Percentiles rank a stretch among this genome's conserved stretches.
phyloP scores from a whole-genome alignment of 2,113 vertebrate species.

The Epinephelus moara region DNA sequence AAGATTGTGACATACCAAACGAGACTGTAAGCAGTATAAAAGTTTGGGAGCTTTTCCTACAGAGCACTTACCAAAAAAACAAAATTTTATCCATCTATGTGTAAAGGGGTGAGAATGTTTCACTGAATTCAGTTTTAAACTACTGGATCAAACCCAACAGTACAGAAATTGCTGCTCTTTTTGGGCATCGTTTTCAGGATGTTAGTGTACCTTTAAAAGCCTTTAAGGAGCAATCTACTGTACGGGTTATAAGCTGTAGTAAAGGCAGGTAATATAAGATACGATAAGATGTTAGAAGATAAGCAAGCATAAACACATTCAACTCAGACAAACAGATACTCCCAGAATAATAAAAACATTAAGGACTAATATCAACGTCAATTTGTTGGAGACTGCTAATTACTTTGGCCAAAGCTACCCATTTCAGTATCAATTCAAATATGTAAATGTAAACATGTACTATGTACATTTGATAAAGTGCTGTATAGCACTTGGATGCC shows the following conservation, averaged over 20 bases:
- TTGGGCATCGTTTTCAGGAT: background rate
- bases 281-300: constrained; percentile 22
- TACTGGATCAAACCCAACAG: background rate
- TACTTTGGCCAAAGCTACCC: background rate
- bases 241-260: constrained; percentile 1
- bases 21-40: background rate
- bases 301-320: constrained; percentile 4
- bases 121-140: background rate
- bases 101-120: background rate
- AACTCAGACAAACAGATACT: constrained; percentile 13
- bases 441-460: background rate
- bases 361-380: background rate
- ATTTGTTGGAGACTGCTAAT: background rate
- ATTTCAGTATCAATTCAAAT: background rate
- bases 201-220: background rate
- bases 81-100: background rate
- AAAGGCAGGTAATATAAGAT: constrained; percentile 10
- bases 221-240: constrained; percentile 3
- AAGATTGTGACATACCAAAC: background rate
- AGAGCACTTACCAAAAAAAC: background rate
- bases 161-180: background rate
- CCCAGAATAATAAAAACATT: constrained; percentile 8
- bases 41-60: background rate
- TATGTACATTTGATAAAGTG: background rate
- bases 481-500: background rate